Percentiles rank a stretch among this genome's conserved stretches.
phyloP scores from a whole-genome alignment of 2,113 vertebrate species.

The Pangasianodon hypophthalmus region DNA sequence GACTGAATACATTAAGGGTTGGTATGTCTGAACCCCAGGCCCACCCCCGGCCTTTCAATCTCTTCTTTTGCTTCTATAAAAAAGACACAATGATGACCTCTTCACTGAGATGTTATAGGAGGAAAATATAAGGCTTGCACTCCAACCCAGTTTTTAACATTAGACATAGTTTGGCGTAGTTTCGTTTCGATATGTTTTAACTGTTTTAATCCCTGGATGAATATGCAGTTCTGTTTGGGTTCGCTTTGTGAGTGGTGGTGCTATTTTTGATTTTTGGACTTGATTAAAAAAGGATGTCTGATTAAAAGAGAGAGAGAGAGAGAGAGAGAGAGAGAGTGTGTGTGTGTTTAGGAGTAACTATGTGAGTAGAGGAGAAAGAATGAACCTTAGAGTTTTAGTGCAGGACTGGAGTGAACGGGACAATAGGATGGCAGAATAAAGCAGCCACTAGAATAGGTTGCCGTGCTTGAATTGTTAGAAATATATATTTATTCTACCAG shows the following conservation, averaged over 20 bases:
- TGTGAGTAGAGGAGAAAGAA: not conserved
- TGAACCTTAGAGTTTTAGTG: not conserved
- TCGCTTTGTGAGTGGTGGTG: too few species aligned
- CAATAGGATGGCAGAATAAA: not conserved
- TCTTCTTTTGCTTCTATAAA: slow-evolving; percentile 58
- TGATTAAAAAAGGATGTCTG: not conserved
- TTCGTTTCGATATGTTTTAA: not conserved
- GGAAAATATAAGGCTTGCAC: slow-evolving; percentile 26
- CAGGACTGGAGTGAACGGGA: not conserved
- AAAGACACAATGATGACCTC: slow-evolving; percentile 41
- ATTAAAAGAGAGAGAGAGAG: too few species aligned
- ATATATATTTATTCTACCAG: not conserved
- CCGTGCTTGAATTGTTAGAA: not conserved
- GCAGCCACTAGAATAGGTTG: not conserved
- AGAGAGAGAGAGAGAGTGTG: not conserved
- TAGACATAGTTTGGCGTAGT: not conserved
- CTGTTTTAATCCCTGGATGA: not conserved
- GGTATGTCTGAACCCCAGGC: slow-evolving; percentile 53
- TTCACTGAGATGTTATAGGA: slow-evolving; percentile 38
- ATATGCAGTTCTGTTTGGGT: not conserved
- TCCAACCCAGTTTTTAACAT: not conserved
- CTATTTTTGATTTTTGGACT: not conserved
- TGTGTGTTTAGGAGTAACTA: not conserved
- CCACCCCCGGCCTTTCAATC: slow-evolving; percentile 56
- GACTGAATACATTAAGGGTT: slow-evolving; percentile 72